Evolutionary conservation across 2,888 invertebrate species (phyloP).

Genomic region (Julus scandinavius): DNA sequence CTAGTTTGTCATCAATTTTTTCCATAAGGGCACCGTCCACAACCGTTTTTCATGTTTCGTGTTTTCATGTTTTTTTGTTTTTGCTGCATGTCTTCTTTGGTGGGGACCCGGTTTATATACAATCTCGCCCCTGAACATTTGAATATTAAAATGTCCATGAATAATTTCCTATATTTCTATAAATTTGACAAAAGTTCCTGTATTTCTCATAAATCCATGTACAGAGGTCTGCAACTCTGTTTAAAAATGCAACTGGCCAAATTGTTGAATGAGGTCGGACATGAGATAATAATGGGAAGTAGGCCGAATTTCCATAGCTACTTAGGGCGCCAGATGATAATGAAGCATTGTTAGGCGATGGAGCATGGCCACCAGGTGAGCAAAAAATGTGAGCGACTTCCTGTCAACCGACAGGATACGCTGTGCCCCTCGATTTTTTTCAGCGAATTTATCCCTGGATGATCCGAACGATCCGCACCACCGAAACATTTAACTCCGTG

Average conservation of each 20-base stretch:
- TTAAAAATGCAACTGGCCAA: background rate
- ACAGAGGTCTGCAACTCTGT: background rate
- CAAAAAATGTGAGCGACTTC: background rate
- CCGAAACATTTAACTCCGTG: background rate
- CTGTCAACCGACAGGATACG: background rate
- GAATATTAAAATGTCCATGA: no score
- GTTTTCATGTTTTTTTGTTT: no score
- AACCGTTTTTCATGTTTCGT: no score
- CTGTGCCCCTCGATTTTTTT: background rate
- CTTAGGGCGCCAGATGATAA: background rate
- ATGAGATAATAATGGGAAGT: background rate
- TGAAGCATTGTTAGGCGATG: conserved; percentile 1
- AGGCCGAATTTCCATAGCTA: background rate
- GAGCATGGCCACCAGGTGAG: conserved; percentile 1
- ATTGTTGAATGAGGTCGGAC: background rate
- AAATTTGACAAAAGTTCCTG: no score
- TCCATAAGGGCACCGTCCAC: no score
- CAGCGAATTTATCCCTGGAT: background rate
- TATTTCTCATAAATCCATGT: no score
- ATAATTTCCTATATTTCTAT: no score
- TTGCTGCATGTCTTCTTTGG: no score
- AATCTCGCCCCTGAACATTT: no score
- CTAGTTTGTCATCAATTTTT: no score
- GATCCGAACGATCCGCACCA: conserved; percentile 20
- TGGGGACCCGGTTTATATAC: no score